Conservation (phyloP, 2,888 invertebrate species). For the Eremobia ochroleuca region DNA sequence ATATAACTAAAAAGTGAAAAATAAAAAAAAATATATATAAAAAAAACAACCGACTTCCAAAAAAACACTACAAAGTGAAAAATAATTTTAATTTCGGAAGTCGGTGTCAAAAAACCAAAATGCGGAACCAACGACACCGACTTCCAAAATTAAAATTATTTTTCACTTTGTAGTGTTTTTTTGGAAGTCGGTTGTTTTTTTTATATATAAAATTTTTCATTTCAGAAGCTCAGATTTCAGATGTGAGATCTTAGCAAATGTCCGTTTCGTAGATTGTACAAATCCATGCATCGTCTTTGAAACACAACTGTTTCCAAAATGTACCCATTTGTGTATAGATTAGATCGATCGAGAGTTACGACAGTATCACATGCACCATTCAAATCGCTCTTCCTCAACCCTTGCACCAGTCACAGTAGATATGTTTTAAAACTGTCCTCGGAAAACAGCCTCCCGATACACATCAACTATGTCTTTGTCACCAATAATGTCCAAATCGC, state of each 20-base stretch:
- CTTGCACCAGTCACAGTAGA: not conserved
- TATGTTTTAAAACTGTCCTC: not conserved
- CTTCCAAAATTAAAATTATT: too few relatives aligned
- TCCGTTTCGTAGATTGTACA: not conserved
- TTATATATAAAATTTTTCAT: too few relatives aligned
- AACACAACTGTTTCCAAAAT: not conserved
- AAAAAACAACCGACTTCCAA: too few relatives aligned
- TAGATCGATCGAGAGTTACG: not conserved
- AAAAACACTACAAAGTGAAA: too few relatives aligned
- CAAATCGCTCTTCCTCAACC: not conserved
- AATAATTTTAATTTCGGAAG: too few relatives aligned
- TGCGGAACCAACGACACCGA: too few relatives aligned
- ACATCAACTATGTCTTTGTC: not conserved
- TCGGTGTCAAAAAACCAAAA: too few relatives aligned
- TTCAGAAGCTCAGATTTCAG: slow-evolving; percentile 1
- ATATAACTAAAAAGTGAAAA: too few relatives aligned
- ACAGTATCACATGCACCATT: not conserved
- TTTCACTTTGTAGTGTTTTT: too few relatives aligned
- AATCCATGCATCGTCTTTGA: not conserved
- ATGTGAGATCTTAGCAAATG: slow-evolving; percentile 5
- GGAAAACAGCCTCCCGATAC: not conserved
- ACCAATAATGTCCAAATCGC: slow-evolving; percentile 3
- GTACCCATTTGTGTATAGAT: not conserved
- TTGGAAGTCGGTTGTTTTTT: too few relatives aligned
- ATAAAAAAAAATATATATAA: too few relatives aligned